Evolutionary conservation across 2,797 vertebrate species (phyloP).

Genomic region (Clangula hyemalis): DNA sequence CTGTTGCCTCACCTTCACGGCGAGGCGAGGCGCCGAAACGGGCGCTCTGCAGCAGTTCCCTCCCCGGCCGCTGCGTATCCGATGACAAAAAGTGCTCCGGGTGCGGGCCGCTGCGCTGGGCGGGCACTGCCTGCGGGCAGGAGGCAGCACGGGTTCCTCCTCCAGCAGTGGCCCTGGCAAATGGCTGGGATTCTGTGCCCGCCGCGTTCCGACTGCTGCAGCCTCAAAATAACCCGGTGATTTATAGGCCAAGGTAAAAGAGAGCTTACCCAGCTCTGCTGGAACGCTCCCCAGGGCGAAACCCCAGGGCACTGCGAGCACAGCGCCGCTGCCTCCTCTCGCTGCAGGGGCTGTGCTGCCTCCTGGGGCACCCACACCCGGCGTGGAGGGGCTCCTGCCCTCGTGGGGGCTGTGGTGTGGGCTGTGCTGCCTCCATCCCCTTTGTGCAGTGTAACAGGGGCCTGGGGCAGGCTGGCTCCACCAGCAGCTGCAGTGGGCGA

Average conservation of each 20-base stretch:
- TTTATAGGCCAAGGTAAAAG: constrained; percentile 12
- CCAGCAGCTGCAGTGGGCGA: background rate
- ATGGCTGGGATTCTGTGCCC: background rate
- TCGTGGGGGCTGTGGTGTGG: rapidly evolving
- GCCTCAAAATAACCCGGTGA: constrained; percentile 15
- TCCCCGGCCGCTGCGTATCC: background rate
- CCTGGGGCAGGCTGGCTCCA: background rate
- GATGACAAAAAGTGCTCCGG: background rate
- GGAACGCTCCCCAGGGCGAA: rapidly evolving
- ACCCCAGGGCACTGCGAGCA: background rate
- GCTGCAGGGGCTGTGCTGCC: rapidly evolving
- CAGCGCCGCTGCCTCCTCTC: rapidly evolving
- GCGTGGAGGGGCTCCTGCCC: rapidly evolving
- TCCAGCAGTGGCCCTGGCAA: background rate
- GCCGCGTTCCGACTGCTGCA: background rate
- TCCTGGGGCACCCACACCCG: background rate
- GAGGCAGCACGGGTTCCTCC: background rate
- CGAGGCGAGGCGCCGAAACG: background rate
- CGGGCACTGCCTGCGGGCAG: background rate
- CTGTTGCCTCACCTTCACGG: background rate
- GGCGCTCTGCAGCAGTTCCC: background rate
- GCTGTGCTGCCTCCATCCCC: rapidly evolving
- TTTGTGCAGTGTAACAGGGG: background rate
- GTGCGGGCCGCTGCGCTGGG: background rate
- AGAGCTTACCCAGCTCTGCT: background rate